Evolutionary conservation across 1,140 invertebrate genomes (phyloP).

Genomic region (Drosophila dunni): DNA sequence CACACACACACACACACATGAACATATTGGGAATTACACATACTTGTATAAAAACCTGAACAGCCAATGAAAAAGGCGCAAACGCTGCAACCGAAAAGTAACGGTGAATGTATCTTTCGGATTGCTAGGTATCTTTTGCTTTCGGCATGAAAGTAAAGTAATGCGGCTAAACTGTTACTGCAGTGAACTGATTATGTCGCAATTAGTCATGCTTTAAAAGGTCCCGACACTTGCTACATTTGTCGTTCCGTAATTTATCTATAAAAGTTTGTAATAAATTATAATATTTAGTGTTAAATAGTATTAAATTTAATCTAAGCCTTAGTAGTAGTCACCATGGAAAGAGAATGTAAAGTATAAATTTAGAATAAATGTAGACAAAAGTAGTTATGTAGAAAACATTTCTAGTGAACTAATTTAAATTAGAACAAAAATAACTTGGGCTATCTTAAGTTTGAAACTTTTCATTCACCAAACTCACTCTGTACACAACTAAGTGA

Average conservation of each 20-base stretch:
- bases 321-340: too few species aligned
- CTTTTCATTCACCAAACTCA: too few species aligned
- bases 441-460: too few species aligned
- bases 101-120: conserved; percentile 27
- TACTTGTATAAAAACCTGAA: conserved; percentile 15
- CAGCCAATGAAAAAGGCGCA: conserved; percentile 57
- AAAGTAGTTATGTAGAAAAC: too few species aligned
- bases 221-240: neutral
- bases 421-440: too few species aligned
- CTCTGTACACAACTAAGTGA: too few species aligned
- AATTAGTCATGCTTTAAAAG: neutral
- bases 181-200: neutral
- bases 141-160: neutral
- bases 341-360: too few species aligned
- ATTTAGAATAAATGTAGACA: too few species aligned
- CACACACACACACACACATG: conserved; percentile 39
- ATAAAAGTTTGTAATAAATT: too few species aligned
- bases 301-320: too few species aligned
- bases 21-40: conserved; percentile 35
- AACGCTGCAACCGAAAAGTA: conserved; percentile 38
- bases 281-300: too few species aligned
- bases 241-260: neutral
- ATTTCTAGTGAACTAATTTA: too few species aligned
- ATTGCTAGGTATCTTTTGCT: neutral
- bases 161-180: neutral